A percentile compares a stretch with the other conserved stretches of the same genome.
phyloP scores from a whole-genome alignment of 2,797 vertebrate species.

The Characodon lateralis region DNA sequence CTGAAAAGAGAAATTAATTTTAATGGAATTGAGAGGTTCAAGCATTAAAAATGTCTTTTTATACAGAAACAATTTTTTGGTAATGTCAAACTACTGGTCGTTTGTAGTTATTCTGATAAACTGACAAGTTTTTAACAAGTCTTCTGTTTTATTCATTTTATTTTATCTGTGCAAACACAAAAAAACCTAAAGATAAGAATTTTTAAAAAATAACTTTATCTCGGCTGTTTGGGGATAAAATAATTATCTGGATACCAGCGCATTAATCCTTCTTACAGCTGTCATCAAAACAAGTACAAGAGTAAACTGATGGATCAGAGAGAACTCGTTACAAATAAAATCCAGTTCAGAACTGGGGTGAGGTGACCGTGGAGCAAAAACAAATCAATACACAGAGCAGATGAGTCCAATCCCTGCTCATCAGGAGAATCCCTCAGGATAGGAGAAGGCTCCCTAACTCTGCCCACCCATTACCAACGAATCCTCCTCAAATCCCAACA shows the following conservation, averaged over 20 bases:
- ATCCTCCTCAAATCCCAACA: constrained; percentile 76
- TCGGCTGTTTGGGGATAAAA: constrained; percentile 16
- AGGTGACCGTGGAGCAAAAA: constrained; percentile 72
- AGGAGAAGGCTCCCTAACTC: constrained; percentile 63
- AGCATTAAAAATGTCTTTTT: not conserved
- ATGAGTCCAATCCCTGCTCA: constrained; percentile 81
- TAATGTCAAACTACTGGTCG: constrained; percentile 18
- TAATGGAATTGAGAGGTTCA: not conserved
- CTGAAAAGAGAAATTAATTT: too few relatives aligned
- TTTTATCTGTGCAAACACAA: constrained; percentile 27
- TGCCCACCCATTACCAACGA: constrained; percentile 77
- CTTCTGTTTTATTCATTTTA: constrained; percentile 28
- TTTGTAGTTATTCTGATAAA: constrained; percentile 20
- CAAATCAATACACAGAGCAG: constrained; percentile 81
- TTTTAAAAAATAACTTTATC: constrained; percentile 44
- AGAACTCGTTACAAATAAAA: constrained; percentile 75
- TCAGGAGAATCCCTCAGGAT: constrained; percentile 75
- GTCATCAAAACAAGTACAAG: constrained; percentile 69
- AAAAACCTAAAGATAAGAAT: constrained; percentile 31
- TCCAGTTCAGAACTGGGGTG: constrained; percentile 56
- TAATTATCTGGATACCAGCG: constrained; percentile 38
- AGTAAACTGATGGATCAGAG: constrained; percentile 37
- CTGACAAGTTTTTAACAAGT: constrained; percentile 20
- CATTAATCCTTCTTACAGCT: constrained; percentile 56
- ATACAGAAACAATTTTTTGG: constrained; percentile 2